These are phyloP conservation scores for Zaprionus tsacasi DNA, from an alignment of 1,140 invertebrate genomes.

Conservation along the genomic window DNA sequence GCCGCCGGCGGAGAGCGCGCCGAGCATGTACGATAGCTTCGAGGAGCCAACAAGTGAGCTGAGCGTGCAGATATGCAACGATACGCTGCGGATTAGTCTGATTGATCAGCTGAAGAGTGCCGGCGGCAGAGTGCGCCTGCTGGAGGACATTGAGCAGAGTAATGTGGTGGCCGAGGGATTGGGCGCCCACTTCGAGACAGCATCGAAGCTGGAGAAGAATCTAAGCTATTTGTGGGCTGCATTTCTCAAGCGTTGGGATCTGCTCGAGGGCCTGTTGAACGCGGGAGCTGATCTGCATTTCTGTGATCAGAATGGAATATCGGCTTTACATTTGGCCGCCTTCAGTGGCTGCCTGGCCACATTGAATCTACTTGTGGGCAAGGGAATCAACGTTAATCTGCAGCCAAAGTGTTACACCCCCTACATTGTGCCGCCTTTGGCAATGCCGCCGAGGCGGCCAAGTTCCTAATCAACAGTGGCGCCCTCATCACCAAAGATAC, in stretches of 20 bases:
- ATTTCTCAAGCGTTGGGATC: constrained; percentile 88
- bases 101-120: constrained; percentile 89
- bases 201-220: constrained; percentile 88
- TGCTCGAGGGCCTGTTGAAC: constrained; percentile 87
- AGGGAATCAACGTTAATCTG: constrained; percentile 88
- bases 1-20: constrained; percentile 89
- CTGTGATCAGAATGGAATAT: constrained; percentile 88
- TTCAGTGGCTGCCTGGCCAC: constrained; percentile 91
- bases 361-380: constrained; percentile 88
- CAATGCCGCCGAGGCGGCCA: constrained; percentile 89
- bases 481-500: constrained; percentile 86
- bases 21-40: constrained; percentile 89
- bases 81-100: constrained; percentile 89
- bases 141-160: constrained; percentile 89
- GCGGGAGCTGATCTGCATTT: constrained; percentile 89
- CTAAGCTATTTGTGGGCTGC: constrained; percentile 89
- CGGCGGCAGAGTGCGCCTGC: constrained; percentile 87
- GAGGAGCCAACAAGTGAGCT: constrained; percentile 89
- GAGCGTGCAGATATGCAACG: constrained; percentile 89
- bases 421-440: constrained; percentile 93
- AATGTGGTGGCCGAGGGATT: constrained; percentile 86
- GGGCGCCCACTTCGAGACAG: constrained; percentile 85
- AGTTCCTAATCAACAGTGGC: constrained; percentile 88
- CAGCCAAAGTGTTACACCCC: constrained; percentile 89
- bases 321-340: constrained; percentile 90